Evolutionary conservation across 2,888 invertebrate species (phyloP), one percentile per base, ranked within the genome.

Genomic region (Agonum fuliginosum): DNA sequence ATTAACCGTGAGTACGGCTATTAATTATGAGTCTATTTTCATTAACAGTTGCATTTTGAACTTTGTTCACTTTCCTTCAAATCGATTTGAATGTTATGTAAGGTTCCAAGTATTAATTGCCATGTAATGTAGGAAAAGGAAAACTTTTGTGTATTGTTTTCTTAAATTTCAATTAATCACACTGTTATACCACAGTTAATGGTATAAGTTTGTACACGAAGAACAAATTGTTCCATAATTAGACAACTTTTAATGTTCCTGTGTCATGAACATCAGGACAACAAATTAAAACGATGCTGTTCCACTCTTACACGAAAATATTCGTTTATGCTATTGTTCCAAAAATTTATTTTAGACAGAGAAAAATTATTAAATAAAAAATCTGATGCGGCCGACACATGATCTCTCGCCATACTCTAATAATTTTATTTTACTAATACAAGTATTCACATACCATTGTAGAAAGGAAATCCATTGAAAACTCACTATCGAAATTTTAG

Each of bases 131-230:
- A 37, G 37, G 37, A 1, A 37, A 37, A 37, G 12, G 37, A 12
- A 37, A 37, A 37, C 1, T 37, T n/a, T n/a, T 37, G 8, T 37
- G n/a, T 37, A 10, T 8, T 8, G n/a, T 37, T 37, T 37, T 37
- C 37, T 37, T 37, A 37, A 37, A 37, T 37, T 37, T 37, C 37
- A 37, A 37, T 37, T 37, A 37, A 37, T 37, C 37, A 37, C 37
- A 0, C 10, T 2, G n/a, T 37, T 37, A 37, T 8, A n/a, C 2
- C 3, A 37, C 30, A 5, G 37, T 3, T 37, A 37, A 37, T 37
- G 37, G 37, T 10, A n/a, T 3, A 37, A 37, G 37, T 37, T 37
- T 37, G 37, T 37, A n/a, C 6, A 37, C n/a, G n/a, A 37, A 37
- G 37, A 37, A 37, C 37, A 37, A 37, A 3, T 37, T 37, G n/a